Evolutionary conservation across 2,113 vertebrate species (phyloP).

Genomic region (Dipodomys ordii): DNA sequence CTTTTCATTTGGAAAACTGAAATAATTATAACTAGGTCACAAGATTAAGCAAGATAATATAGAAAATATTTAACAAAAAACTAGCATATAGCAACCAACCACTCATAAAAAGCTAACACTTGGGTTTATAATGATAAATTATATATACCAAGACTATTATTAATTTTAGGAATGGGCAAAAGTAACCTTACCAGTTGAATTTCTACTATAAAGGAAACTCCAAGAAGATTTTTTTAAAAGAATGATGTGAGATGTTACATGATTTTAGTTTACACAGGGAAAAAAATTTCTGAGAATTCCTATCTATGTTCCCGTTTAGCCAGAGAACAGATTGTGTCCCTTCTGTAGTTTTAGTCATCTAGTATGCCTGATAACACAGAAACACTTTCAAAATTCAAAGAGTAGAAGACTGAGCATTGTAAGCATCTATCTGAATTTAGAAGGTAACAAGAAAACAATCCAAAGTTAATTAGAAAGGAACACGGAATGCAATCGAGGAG

Average conservation of each 20-base stretch:
- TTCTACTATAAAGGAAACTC: background rate
- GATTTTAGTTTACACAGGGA: background rate
- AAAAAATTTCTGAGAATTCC: background rate
- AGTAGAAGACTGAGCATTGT: background rate
- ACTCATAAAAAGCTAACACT: background rate
- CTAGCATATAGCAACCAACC: background rate
- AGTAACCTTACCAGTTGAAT: background rate
- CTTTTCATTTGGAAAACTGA: slow-evolving; percentile 29
- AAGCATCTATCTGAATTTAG: background rate
- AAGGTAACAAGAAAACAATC: background rate
- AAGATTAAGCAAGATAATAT: slow-evolving; percentile 18
- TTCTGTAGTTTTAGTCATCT: background rate
- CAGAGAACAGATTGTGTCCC: background rate
- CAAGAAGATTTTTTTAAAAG: background rate
- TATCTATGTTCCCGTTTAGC: no score
- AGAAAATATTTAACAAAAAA: slow-evolving; percentile 43
- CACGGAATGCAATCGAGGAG: background rate
- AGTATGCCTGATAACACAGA: background rate
- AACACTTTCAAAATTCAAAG: background rate
- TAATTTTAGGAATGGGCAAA: background rate
- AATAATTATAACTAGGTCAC: background rate
- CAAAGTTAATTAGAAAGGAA: background rate
- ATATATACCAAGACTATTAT: background rate
- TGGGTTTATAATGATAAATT: background rate
- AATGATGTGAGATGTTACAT: background rate